Base-by-base conservation (phyloP, 1,140 invertebrate genomes). In the Plodia interpunctella region DNA sequence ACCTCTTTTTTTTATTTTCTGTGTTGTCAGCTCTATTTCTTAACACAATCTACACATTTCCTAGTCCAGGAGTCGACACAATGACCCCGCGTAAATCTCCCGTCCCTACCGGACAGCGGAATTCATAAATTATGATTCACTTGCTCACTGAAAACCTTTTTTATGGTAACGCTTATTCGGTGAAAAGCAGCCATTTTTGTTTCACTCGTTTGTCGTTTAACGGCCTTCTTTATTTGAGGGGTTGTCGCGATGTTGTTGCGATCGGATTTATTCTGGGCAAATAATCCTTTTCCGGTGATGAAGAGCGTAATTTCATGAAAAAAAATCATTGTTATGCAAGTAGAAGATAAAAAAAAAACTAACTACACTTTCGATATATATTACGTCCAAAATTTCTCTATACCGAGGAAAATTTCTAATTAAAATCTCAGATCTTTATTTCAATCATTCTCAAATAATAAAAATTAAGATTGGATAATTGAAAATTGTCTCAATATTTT, bases 101-200 rank as follows among this genome's bases (percentile, higher is more conserved):
- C 64, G 55, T 35, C 63, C 50, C 68, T 60, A 60, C 56, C 76
- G 74, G 83, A 86, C 83, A 83, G 76, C 81, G 83, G 80, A 85
- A 88, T 88, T 86, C 85, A 88, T 88, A 88, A 88, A 88, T 88
- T 88, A 88, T 88, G 85, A 88, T 88, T 88, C 85, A 88, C 83
- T 88, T 82, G 80, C 82, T 88, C 81, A 86, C 81, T 86, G 85
- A 85, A 88, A 87, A 86, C 83, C 85, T 88, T 88, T 87, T 88
- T 88, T 88, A 88, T 86, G 82, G 80, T 78, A 78, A 78, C 81
- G 78, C 73, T 86, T 85, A 84, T 86, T 80, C 77, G 76, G 78
- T 83, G 78, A 81, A 79, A 84, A 78, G 77, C 77, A 65, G 66
- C 70, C 74, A 74, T 80, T 85, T 84, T 87, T 85, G 79, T 80